Conservation (phyloP, 2,797 vertebrate genomes). For the Ciconia nigra region DNA sequence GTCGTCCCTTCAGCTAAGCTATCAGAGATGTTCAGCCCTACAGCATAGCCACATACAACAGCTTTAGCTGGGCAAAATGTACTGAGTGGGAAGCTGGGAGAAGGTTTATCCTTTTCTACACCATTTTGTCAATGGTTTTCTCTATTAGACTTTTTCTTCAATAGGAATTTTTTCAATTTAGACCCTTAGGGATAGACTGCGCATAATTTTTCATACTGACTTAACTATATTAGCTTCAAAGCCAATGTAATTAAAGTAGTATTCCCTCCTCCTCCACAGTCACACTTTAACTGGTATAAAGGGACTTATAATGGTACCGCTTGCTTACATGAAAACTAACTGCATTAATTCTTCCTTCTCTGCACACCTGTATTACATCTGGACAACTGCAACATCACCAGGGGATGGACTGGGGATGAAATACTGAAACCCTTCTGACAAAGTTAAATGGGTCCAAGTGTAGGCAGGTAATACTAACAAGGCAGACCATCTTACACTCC, state of each 20-base stretch:
- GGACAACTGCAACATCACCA: background rate
- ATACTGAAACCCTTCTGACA: background rate
- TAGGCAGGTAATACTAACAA: background rate
- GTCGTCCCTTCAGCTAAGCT: background rate
- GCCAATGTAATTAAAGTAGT: slow-evolving; percentile 46
- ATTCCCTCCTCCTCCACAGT: slow-evolving; percentile 23
- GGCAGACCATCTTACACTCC: background rate
- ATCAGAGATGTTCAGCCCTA: background rate
- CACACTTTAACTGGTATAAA: slow-evolving; percentile 44
- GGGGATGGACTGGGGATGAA: background rate
- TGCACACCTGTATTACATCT: slow-evolving; percentile 25
- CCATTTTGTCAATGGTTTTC: background rate
- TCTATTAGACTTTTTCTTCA: slow-evolving; percentile 14
- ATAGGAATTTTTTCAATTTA: slow-evolving; percentile 29
- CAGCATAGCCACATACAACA: background rate
- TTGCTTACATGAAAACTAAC: slow-evolving; percentile 45
- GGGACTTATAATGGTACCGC: background rate
- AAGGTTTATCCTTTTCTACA: background rate
- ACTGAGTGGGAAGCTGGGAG: background rate
- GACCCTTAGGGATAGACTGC: slow-evolving; percentile 15
- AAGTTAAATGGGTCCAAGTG: background rate
- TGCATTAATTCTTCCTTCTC: slow-evolving; percentile 26
- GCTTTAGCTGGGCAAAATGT: background rate
- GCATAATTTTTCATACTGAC: slow-evolving; percentile 44
- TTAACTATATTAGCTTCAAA: slow-evolving; percentile 56